Evolutionary conservation across 2,797 vertebrate genomes (phyloP).

Genomic region (Denticeps clupeoides): DNA sequence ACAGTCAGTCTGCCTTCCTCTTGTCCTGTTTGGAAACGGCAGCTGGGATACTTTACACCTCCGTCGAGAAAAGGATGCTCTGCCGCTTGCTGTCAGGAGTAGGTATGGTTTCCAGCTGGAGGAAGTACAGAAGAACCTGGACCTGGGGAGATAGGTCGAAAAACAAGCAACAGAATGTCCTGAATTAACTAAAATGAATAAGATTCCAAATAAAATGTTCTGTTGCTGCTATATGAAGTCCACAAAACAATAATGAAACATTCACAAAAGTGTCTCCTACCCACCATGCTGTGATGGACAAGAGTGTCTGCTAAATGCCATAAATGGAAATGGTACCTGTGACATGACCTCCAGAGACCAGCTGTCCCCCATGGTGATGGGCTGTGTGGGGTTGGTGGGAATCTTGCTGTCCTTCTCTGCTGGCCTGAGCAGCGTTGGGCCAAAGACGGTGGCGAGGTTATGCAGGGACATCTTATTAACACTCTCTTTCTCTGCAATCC

Average conservation of each 20-base stretch:
- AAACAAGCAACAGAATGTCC: not conserved
- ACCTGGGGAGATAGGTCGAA: conserved; percentile 56
- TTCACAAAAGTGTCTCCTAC: not conserved
- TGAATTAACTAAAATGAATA: too few relatives aligned
- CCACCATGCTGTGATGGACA: not conserved
- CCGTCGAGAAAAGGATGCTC: conserved; percentile 95
- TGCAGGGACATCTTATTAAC: conserved; percentile 98
- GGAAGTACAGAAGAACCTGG: conserved; percentile 93
- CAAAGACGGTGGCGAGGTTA: conserved; percentile 95
- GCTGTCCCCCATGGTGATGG: conserved; percentile 94
- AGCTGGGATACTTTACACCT: conserved; percentile 65
- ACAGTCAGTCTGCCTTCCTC: conserved; percentile 16
- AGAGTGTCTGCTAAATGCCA: not conserved
- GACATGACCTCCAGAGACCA: conserved; percentile 99
- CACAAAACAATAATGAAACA: too few relatives aligned
- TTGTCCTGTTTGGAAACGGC: conserved; percentile 11
- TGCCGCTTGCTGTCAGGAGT: conserved; percentile 94
- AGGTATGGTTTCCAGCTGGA: conserved; percentile 92
- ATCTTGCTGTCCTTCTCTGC: conserved; percentile 96
- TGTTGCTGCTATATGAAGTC: too few relatives aligned
- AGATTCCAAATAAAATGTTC: too few relatives aligned
- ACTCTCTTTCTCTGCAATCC: conserved; percentile 87
- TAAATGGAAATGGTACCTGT: conserved; percentile 63
- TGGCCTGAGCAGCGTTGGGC: conserved; percentile 87
- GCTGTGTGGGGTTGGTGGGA: conserved; percentile 83